A percentile compares a stretch with the other conserved stretches of the same genome.
Conservation (phyloP, 37 sponge, comb jelly and placozoan genomes). For the Spongilla lacustris region DNA sequence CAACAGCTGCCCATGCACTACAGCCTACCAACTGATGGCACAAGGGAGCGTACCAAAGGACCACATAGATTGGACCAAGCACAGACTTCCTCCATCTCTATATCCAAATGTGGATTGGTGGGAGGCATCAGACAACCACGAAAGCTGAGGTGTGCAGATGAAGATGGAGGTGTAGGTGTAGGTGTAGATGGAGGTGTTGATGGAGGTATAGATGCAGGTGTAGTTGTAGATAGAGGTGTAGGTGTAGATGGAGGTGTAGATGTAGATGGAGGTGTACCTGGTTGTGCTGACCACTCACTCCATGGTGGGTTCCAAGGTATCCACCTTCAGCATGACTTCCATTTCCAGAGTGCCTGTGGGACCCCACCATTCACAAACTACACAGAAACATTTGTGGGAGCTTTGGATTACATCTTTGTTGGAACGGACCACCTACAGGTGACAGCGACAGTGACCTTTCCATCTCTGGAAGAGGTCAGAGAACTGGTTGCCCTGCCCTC, state of each 20-base stretch:
- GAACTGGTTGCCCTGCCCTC: conserved; percentile 79
- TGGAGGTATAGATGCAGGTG: background rate
- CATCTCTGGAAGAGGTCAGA: conserved; percentile 64
- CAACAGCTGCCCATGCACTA: conserved; percentile 84
- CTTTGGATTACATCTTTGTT: conserved; percentile 81
- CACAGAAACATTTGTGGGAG: conserved; percentile 51
- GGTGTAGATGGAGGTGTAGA: background rate
- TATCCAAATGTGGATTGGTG: conserved; percentile 23
- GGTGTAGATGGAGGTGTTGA: background rate
- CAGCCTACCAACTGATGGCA: conserved; percentile 64
- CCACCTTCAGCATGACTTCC: conserved; percentile 31
- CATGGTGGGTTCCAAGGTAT: background rate
- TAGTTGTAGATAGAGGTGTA: background rate
- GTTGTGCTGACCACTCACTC: background rate
- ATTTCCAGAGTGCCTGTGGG: conserved; percentile 69
- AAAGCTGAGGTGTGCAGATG: background rate
- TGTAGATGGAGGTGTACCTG: background rate
- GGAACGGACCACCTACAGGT: conserved; percentile 47
- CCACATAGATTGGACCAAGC: conserved; percentile 68
- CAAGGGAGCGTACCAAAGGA: conserved; percentile 26
- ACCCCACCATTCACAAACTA: conserved; percentile 66
- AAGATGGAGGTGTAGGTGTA: background rate
- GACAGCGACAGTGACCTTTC: conserved; percentile 45
- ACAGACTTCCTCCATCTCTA: conserved; percentile 5
- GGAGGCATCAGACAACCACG: background rate